Evolutionary conservation across 1,140 invertebrate genomes (phyloP), one percentile per base, ranked within the genome.

Genomic region (Magallana angulata): DNA sequence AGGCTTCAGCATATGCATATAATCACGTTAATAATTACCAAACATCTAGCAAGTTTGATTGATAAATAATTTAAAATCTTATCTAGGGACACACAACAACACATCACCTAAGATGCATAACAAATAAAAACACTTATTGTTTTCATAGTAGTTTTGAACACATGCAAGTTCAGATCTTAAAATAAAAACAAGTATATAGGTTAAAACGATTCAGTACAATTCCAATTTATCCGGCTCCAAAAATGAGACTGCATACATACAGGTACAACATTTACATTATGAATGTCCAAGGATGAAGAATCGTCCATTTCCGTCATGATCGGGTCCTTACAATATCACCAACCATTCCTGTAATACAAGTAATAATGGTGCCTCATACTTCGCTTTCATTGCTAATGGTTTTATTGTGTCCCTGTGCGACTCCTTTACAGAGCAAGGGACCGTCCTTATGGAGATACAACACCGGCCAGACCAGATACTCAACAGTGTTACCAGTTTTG

Each of bases 381-480:
- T 76, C 68, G 24, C 68, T 76, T 76, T 76, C 68, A 30, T 76
- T 76, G 36, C 68, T 76, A 30, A 30, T 76, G 12, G 36, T 30
- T 30, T 11, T 18, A 30, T 24, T 76, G 24, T 18, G 12, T 30
- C 81, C 81, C 16, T 88, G 87, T 48, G 84, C 87, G 62, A 88
- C 71, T 12, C 87, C 87, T 57, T 88, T 88, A 16, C 36, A 48
- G 6, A 88, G 76, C 58, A 88, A n/a, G 30, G 87, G 59, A 0
- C 87, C 87, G 36, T 64, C 59, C 16, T 85, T 64, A 57, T 88
- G 58, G 3, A 88, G 58, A 57, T 68, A 88, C 58, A 88, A 24
- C 18, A 68, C 87, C 1, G 87, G 87, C 87, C 87, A 88, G n/a
- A 88, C 87, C 24, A 85, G 12, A 36, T 18, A 88, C 1, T 11